These are phyloP conservation scores for Agriopis leucophaearia DNA, from an alignment of 2,888 invertebrate genomes.

Conservation along the genomic window DNA sequence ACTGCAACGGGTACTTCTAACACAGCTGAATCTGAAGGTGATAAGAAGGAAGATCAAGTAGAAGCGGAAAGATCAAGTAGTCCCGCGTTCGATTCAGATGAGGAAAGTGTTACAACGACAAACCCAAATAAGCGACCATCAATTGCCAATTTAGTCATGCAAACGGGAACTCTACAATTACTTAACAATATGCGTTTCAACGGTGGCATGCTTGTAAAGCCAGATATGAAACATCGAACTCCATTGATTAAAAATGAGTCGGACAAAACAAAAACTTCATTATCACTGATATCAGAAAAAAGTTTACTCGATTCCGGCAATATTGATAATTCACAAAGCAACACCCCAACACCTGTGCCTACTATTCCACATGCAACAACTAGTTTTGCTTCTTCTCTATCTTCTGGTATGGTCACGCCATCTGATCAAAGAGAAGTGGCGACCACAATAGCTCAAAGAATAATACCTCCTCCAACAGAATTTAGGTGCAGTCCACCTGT, in stretches of 20 bases:
- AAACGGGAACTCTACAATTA: constrained; percentile 86
- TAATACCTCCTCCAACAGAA: constrained; percentile 91
- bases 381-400: constrained; percentile 73
- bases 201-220: constrained; percentile 81
- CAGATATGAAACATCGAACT: constrained; percentile 69
- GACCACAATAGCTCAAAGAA: constrained; percentile 88
- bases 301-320: constrained; percentile 88
- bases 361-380: constrained; percentile 68
- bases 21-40: constrained; percentile 81
- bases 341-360: constrained; percentile 65
- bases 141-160: constrained; percentile 89
- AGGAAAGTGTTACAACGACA: constrained; percentile 91
- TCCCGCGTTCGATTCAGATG: constrained; percentile 97
- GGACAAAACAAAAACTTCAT: constrained; percentile 75
- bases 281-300: constrained; percentile 89
- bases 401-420: constrained; percentile 77
- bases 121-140: constrained; percentile 88
- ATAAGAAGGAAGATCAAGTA: constrained; percentile 81
- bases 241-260: constrained; percentile 70
- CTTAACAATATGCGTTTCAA: constrained; percentile 86
- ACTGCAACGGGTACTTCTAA: constrained; percentile 87
- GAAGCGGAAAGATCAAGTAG: constrained; percentile 95
- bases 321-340: constrained; percentile 70
- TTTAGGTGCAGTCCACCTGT: constrained; percentile 90
- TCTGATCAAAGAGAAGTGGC: constrained; percentile 78